These are phyloP conservation scores for Brienomyrus longianalis DNA, from an alignment of 2,113 vertebrate genomes.

Conservation along the genomic window DNA sequence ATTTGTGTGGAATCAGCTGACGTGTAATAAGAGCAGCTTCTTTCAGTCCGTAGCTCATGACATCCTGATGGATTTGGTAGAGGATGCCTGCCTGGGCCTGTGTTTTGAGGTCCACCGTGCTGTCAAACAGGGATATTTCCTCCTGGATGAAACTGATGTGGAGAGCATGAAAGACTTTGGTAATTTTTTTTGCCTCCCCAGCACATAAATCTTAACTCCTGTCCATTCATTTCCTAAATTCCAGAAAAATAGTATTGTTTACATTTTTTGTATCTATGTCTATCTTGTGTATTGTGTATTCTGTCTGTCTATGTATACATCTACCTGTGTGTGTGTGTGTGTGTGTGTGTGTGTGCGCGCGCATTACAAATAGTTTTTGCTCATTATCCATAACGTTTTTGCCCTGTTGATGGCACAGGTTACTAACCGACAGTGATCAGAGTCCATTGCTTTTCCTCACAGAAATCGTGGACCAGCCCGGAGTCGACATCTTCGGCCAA, in stretches of 20 bases:
- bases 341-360: no score
- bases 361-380: neutral
- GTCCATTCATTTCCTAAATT: neutral
- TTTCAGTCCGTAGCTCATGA: conserved; percentile 85
- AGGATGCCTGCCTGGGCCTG: conserved; percentile 92
- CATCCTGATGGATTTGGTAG: conserved; percentile 89
- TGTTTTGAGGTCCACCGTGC: conserved; percentile 93
- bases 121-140: conserved; percentile 93
- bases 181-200: conserved; percentile 40
- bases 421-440: neutral
- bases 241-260: neutral
- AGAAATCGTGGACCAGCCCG: conserved; percentile 96
- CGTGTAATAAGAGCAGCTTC: neutral
- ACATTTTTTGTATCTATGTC: no score
- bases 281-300: no score
- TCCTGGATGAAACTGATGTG: conserved; percentile 88
- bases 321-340: no score
- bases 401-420: neutral
- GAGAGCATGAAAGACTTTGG: conserved; percentile 96
- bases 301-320: no score
- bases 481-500: conserved; percentile 94
- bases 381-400: neutral
- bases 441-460: neutral
- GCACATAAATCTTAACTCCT: neutral
- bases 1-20: neutral